Conservation (phyloP, 2,888 invertebrate genomes). For the Cordylochernes scorpioides region DNA sequence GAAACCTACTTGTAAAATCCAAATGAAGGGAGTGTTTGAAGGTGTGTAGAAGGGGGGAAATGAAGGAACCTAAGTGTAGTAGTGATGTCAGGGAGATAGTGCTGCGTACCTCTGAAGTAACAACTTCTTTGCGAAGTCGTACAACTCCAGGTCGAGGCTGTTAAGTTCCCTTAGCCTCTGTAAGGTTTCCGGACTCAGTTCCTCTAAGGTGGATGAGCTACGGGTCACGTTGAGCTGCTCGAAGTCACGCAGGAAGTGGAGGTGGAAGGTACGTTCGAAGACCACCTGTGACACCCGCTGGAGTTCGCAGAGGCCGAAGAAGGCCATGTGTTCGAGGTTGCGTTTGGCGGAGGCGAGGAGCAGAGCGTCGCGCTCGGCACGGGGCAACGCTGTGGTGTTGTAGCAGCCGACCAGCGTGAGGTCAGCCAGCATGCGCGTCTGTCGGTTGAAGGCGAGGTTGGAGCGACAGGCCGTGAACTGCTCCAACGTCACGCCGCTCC, state of each 20-base stretch:
- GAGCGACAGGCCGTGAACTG: conserved; percentile 71
- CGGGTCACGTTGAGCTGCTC: conserved; percentile 75
- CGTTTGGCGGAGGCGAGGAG: conserved; percentile 82
- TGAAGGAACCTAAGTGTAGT: no score
- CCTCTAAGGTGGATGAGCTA: conserved; percentile 33
- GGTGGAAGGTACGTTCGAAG: conserved; percentile 75
- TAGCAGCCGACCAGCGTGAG: conserved; percentile 83
- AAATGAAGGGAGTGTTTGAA: no score
- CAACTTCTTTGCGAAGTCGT: conserved; percentile 66
- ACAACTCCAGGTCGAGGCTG: conserved; percentile 66
- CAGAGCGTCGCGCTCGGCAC: conserved; percentile 44
- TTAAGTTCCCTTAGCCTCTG: conserved; percentile 50
- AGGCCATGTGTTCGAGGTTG: conserved; percentile 80
- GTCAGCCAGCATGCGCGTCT: conserved; percentile 92
- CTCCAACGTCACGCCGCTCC: conserved; percentile 64
- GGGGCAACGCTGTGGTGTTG: conserved; percentile 33
- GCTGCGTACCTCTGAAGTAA: conserved; percentile 45
- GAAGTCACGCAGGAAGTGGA: conserved; percentile 55
- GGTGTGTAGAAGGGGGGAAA: no score
- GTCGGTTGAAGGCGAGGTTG: conserved; percentile 82
- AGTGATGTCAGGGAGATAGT: no score
- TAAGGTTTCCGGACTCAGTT: conserved; percentile 44
- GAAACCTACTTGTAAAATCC: no score
- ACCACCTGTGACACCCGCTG: conserved; percentile 48
- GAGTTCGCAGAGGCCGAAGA: conserved; percentile 84